Conservation (phyloP, 2,888 invertebrate species). For the Pantelozetes paolii region DNA sequence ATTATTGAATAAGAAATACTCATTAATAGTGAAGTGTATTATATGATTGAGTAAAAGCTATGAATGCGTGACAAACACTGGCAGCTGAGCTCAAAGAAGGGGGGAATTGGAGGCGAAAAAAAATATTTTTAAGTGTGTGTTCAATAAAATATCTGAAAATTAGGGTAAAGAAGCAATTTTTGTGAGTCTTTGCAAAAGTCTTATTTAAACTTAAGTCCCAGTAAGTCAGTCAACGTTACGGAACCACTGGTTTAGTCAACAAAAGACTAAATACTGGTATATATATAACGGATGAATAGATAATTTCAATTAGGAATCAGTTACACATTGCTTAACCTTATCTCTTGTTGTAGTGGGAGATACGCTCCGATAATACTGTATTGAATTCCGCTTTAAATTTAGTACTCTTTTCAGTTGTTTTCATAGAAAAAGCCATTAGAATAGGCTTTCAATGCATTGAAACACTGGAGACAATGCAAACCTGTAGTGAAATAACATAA, state of each 20-base stretch:
- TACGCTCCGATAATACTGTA: conserved; percentile 36
- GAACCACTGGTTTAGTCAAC: conserved; percentile 8
- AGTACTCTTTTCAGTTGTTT: not conserved
- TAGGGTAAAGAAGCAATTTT: conserved; percentile 32
- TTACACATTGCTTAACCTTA: conserved; percentile 24
- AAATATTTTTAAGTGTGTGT: conserved; percentile 1
- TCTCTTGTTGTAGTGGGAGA: conserved; percentile 6
- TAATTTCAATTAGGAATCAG: conserved; percentile 24
- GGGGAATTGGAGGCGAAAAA: not conserved
- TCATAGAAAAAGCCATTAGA: not conserved
- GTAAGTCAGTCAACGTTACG: conserved; percentile 10
- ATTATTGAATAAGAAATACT: not conserved
- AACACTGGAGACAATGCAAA: not conserved
- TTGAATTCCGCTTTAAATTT: conserved; percentile 30
- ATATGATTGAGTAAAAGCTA: conserved; percentile 10
- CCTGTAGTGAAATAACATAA: not conserved
- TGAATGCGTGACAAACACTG: not conserved
- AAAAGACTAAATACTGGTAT: not conserved
- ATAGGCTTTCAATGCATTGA: not conserved
- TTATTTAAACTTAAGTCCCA: conserved; percentile 15
- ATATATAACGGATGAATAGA: conserved; percentile 26
- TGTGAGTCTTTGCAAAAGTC: not conserved
- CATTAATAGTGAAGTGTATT: not conserved
- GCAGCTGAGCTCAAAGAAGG: no score
- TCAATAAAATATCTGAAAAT: conserved; percentile 25